Conservation (phyloP, 2,113 vertebrate species). For the Ascaphus truei region DNA sequence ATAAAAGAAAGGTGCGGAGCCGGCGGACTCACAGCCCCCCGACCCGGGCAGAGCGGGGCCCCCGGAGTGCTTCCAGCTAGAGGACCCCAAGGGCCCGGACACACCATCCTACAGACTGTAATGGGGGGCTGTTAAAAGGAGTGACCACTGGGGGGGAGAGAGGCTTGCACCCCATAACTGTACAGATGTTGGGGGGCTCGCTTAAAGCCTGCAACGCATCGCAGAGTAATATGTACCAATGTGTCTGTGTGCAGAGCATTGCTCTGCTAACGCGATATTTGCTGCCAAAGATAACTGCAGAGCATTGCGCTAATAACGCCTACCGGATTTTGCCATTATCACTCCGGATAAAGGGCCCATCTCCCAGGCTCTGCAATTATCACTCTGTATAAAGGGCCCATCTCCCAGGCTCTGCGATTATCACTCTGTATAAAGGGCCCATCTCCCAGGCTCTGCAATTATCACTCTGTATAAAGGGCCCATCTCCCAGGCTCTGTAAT, state of each 20-base stretch:
- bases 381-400: no score
- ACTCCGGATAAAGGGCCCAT: no score
- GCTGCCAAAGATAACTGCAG: conserved; percentile 12
- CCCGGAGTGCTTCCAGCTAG: conserved; percentile 75
- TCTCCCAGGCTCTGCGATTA: no score
- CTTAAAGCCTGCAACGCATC: not conserved
- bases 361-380: no score
- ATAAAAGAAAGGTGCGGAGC: conserved; percentile 75
- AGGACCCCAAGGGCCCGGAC: conserved; percentile 36
- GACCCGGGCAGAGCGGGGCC: conserved; percentile 67
- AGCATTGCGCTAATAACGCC: not conserved
- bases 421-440: no score
- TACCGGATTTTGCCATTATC: no score
- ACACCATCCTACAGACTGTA: conserved; percentile 34
- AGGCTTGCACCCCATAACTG: not conserved
- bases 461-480: no score
- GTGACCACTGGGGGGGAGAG: no score
- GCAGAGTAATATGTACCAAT: not conserved
- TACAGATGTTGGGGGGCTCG: not conserved
- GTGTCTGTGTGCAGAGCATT: not conserved
- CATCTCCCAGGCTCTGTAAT: no score
- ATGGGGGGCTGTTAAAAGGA: not conserved
- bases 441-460: not conserved
- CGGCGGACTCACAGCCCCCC: conserved; percentile 75
- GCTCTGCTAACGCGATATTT: not conserved